These are phyloP conservation scores for Mormyrus iriodes DNA, from an alignment of 2,113 vertebrate species.

Conservation along the genomic window DNA sequence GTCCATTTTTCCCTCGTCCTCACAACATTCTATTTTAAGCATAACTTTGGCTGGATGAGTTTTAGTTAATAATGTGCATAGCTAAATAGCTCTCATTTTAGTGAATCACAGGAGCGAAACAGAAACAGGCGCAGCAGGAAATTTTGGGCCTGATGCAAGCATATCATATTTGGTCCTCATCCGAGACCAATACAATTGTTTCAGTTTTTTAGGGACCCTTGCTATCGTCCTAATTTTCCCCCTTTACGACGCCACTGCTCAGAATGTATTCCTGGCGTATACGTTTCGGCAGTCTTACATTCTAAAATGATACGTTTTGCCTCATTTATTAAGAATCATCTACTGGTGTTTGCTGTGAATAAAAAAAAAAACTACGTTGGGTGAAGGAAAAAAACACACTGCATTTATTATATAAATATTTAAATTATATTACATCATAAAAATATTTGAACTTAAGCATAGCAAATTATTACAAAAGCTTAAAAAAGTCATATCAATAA, in stretches of 20 bases:
- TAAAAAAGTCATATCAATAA: slow-evolving; percentile 55
- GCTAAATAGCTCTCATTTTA: not conserved
- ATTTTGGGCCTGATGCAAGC: not conserved
- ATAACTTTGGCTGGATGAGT: not conserved
- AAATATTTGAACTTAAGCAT: slow-evolving; percentile 62
- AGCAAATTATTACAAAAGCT: slow-evolving; percentile 59
- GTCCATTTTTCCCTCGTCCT: not conserved
- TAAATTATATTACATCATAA: slow-evolving; percentile 69
- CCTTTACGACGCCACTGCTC: not conserved
- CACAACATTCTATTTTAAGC: slow-evolving; percentile 5
- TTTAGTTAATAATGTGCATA: not conserved
- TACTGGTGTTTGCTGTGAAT: not conserved
- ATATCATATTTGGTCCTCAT: not conserved
- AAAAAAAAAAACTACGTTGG: not conserved
- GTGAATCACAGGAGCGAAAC: not conserved
- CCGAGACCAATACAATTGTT: not conserved
- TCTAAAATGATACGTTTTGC: not conserved
- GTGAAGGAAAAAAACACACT: slow-evolving; percentile 39
- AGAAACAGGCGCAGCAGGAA: not conserved
- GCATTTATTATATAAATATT: slow-evolving; percentile 62
- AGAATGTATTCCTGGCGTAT: not conserved
- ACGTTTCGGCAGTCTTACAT: not conserved
- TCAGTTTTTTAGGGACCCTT: not conserved
- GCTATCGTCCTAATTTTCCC: not conserved
- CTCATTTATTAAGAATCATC: not conserved